phyloP scores from a whole-genome alignment of 2,888 invertebrate genomes.

The Ochropleura plecta region DNA sequence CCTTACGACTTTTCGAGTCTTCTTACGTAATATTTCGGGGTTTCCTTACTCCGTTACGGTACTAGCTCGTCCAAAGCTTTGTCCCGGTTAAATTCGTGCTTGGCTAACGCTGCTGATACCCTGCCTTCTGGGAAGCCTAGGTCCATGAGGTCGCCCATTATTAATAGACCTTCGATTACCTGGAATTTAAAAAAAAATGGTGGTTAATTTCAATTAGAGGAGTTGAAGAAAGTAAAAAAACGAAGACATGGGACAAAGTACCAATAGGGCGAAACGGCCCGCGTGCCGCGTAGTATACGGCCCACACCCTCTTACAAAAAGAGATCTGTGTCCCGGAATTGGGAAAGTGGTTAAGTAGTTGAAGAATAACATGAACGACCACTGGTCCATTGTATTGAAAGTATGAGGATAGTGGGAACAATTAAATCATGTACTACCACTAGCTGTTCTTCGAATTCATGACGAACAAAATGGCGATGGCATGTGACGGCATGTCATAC shows the following conservation, averaged over 20 bases:
- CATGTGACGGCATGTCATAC: not conserved
- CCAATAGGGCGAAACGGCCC: not conserved
- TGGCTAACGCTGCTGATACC: slow-evolving; percentile 93
- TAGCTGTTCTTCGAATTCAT: not conserved
- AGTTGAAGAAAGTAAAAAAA: not conserved
- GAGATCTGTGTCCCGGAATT: not conserved
- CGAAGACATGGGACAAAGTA: not conserved
- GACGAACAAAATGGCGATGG: not conserved
- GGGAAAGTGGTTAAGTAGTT: not conserved
- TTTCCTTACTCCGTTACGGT: slow-evolving; percentile 87
- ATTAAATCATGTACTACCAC: not conserved
- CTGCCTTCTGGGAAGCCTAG: slow-evolving; percentile 95
- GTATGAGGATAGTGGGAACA: not conserved
- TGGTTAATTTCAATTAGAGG: not conserved
- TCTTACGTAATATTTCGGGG: slow-evolving; percentile 33
- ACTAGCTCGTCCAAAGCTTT: slow-evolving; percentile 96
- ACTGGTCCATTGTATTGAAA: not conserved
- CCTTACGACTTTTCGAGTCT: slow-evolving; percentile 52
- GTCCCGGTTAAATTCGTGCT: slow-evolving; percentile 95
- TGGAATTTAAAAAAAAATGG: slow-evolving; percentile 77
- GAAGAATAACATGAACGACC: not conserved
- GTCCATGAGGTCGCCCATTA: slow-evolving; percentile 94
- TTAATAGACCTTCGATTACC: slow-evolving; percentile 96
- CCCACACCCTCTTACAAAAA: not conserved
- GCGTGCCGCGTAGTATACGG: not conserved